Conservation (phyloP, 2,113 vertebrate species). For the Gymnobelideus leadbeateri region DNA sequence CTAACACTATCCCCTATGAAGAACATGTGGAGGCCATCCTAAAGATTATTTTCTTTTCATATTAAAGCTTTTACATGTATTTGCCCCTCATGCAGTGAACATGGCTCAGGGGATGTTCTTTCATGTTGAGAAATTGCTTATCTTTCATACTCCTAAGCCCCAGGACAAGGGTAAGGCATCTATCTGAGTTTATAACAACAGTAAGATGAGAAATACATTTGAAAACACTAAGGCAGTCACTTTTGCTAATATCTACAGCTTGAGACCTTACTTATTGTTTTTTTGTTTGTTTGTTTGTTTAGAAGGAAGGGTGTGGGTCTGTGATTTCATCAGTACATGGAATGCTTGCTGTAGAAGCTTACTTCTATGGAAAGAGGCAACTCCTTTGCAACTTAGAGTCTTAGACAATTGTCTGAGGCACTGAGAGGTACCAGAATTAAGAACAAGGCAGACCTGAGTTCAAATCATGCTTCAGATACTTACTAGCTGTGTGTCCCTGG, state of each 20-base stretch:
- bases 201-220: neutral
- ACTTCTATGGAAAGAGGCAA: neutral
- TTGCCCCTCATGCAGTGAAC: neutral
- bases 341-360: neutral
- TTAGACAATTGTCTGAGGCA: neutral
- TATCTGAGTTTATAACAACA: neutral
- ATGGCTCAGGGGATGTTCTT: neutral
- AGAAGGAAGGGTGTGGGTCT: neutral
- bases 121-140: neutral
- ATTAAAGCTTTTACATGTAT: neutral
- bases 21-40: neutral
- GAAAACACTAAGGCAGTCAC: neutral
- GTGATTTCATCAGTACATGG: neutral
- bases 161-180: neutral
- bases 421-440: neutral
- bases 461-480: neutral
- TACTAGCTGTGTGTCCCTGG: neutral
- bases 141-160: neutral
- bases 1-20: neutral
- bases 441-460: neutral
- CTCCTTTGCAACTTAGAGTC: neutral
- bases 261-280: neutral
- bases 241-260: neutral
- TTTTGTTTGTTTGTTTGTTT: neutral
- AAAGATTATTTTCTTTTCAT: neutral